A percentile compares a stretch with the other conserved stretches of the same genome.
Conservation (phyloP, 2,888 invertebrate species). For the Achlya flavicornis region DNA sequence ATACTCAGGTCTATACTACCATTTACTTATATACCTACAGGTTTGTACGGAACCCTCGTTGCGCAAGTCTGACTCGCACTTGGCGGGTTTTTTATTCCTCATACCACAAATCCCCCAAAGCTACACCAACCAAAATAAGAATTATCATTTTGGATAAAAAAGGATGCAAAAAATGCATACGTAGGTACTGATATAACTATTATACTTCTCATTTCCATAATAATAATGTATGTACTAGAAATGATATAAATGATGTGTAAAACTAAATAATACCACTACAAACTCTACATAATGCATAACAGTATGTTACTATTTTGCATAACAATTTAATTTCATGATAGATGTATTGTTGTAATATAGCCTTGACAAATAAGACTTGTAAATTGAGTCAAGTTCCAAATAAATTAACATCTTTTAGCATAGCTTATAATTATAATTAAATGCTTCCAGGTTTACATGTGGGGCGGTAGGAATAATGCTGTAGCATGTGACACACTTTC, state of each 20-base stretch:
- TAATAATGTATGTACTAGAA: no score
- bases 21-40: no score
- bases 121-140: no score
- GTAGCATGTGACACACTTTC: constrained; percentile 91
- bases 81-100: no score
- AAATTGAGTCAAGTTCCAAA: not conserved
- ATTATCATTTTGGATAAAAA: no score
- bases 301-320: not conserved
- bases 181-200: no score
- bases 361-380: constrained; percentile 6
- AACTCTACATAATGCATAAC: not conserved
- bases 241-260: not conserved
- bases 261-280: not conserved
- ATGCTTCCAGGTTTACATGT: constrained; percentile 87
- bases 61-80: no score
- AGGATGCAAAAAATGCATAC: no score
- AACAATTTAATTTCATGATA: not conserved
- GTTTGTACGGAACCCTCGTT: no score
- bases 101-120: no score
- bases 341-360: not conserved
- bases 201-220: no score
- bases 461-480: constrained; percentile 96
- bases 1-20: no score
- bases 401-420: constrained; percentile 3
- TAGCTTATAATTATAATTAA: constrained; percentile 8